Percentiles rank a stretch among this genome's conserved stretches.
phyloP scores from a whole-genome alignment of 2,797 vertebrate genomes.

The Crocidura indochinensis region DNA sequence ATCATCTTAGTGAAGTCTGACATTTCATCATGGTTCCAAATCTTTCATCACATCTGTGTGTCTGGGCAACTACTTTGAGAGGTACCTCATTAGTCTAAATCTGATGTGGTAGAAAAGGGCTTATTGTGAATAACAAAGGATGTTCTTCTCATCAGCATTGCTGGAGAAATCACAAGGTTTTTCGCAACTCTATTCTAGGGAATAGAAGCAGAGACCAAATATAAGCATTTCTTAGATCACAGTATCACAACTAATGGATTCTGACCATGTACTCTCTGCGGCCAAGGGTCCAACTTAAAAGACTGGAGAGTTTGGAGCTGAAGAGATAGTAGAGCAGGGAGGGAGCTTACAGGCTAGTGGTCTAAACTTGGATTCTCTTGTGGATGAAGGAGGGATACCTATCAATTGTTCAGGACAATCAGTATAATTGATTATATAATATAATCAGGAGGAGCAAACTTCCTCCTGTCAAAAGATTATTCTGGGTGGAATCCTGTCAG shows the following conservation, averaged over 20 bases:
- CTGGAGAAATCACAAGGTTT: not conserved
- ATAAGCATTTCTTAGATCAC: not conserved
- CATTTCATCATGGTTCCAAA: conserved; percentile 10
- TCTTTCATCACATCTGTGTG: not conserved
- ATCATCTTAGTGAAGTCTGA: conserved; percentile 41
- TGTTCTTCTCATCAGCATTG: not conserved
- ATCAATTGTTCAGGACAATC: not conserved
- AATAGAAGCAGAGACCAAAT: not conserved
- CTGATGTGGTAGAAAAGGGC: not conserved
- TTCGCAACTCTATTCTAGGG: not conserved
- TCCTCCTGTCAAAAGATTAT: not conserved
- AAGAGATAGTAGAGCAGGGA: no score
- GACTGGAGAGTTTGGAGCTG: not conserved
- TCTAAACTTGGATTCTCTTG: not conserved
- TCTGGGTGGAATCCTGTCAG: conserved; percentile 1
- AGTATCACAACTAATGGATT: not conserved
- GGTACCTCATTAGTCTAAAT: not conserved
- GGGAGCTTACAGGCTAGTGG: not conserved
- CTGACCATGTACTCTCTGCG: not conserved
- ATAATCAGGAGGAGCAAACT: no score
- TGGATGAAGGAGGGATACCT: not conserved
- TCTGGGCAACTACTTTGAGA: not conserved
- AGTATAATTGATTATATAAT: no score
- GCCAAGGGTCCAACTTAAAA: not conserved
- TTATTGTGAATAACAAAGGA: not conserved